phyloP scores from a whole-genome alignment of 2,888 invertebrate species.

The Pocota personata region DNA sequence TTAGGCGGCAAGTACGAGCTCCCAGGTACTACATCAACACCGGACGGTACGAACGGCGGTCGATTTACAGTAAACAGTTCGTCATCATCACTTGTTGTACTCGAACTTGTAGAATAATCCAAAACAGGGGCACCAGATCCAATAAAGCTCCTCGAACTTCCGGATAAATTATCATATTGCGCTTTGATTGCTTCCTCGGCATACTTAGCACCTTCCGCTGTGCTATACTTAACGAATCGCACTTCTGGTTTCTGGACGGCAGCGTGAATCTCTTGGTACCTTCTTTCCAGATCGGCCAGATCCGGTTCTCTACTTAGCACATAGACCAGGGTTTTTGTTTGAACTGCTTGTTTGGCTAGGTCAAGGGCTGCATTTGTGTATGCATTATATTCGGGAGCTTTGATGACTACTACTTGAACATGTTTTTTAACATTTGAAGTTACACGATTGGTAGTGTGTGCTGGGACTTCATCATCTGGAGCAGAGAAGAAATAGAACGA shows the following conservation, averaged over 20 bases:
- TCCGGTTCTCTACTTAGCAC: constrained; percentile 74
- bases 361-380: constrained; percentile 49
- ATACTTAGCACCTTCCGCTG: constrained; percentile 59
- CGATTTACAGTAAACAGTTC: constrained; percentile 16
- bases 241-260: constrained; percentile 72
- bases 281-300: constrained; percentile 17
- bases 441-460: background rate
- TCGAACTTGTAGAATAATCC: background rate
- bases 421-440: constrained; percentile 37
- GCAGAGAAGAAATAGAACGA: constrained; percentile 43
- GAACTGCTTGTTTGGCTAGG: constrained; percentile 67
- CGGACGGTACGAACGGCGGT: constrained; percentile 78
- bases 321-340: constrained; percentile 72
- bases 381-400: constrained; percentile 62
- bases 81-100: constrained; percentile 15
- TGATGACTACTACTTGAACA: constrained; percentile 72
- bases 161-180: constrained; percentile 51
- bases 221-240: constrained; percentile 73
- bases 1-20: constrained; percentile 78
- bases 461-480: constrained; percentile 2
- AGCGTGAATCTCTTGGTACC: constrained; percentile 38
- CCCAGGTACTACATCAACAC: constrained; percentile 80
- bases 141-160: background rate
- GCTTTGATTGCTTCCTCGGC: constrained; percentile 55
- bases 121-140: background rate